Percentiles rank a stretch among this genome's conserved stretches.
Evolutionary conservation across 2,888 invertebrate genomes (phyloP).

Genomic region (Leptogaster cylindrica): DNA sequence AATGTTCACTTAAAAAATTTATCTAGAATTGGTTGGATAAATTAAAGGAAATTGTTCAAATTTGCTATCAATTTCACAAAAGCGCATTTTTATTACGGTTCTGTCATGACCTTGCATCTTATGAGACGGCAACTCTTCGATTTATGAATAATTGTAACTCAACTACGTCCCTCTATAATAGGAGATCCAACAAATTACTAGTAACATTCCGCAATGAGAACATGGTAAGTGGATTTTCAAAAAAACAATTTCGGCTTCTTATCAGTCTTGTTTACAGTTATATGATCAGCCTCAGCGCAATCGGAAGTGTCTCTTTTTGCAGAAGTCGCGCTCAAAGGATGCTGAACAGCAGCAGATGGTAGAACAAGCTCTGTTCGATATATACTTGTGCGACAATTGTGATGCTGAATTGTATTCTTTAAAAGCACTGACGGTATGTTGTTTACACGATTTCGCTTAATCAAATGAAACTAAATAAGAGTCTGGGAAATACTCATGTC

Average conservation of each 20-base stretch:
- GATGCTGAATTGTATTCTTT: conserved; percentile 73
- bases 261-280: conserved; percentile 57
- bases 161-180: conserved; percentile 74
- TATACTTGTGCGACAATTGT: conserved; percentile 77
- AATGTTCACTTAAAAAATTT: conserved; percentile 6
- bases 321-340: conserved; percentile 56
- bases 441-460: neutral
- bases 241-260: neutral
- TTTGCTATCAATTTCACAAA: conserved; percentile 75
- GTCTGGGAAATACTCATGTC: neutral
- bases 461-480: neutral
- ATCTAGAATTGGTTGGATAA: conserved; percentile 67
- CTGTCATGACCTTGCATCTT: conserved; percentile 72
- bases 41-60: conserved; percentile 70
- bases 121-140: conserved; percentile 69
- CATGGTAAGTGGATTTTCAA: conserved; percentile 64
- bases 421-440: conserved; percentile 64
- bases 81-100: conserved; percentile 74
- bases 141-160: conserved; percentile 77
- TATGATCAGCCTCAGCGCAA: conserved; percentile 60
- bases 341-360: conserved; percentile 63
- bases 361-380: conserved; percentile 68
- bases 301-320: conserved; percentile 63
- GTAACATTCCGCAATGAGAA: conserved; percentile 80
- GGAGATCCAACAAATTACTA: conserved; percentile 69